Evolutionary conservation across 2,888 invertebrate genomes (phyloP), one percentile per base, ranked within the genome.

Genomic region (Laspeyria flexula): DNA sequence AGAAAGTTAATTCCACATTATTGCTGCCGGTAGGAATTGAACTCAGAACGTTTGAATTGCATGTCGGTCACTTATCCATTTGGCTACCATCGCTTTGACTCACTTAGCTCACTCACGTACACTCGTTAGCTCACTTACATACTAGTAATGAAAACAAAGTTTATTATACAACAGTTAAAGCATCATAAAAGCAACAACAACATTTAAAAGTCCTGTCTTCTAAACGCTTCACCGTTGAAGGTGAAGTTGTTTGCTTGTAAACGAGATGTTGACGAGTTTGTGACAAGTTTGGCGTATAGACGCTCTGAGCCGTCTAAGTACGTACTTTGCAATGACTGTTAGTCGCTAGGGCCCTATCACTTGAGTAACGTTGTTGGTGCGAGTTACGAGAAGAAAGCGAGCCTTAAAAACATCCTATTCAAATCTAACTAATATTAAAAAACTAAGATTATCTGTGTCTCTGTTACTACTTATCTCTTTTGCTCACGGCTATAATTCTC

Each of bases 281-380:
- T 42, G 60, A 61, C 63, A 62, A 65, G 58, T 33, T 40, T 13
- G 41, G 34, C 29, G 44, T 40, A 53, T 56, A 45, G 38, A 23
- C 60, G 43, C 60, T 51, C 57, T 52, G 44, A 65, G 43, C 54
- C 40, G 57, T 52, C 57, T 69, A 54, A 69, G 69, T 54, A 47
- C 54, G 57, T 57, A 49, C 62, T 65, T 65, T 47, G 45, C 39
- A 54, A 49, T 44, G 69, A 69, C 61, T 65, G 65, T 51, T 30
- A 69, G 42, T 49, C 62, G 23, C 65, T 48, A 25, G 65, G 70
- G 70, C 16, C 40, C 57, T 57, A 65, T 65, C 62, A 65, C 45
- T 69, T 45, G 43, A 50, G 39, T 55, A 48, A 31, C 18, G 39
- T 13, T 40, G 23, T 37, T 53, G 42, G 57, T 38, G 10, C 3